Evolutionary conservation across 2,797 vertebrate species (phyloP).

Genomic region (Sebastes paucispinis): DNA sequence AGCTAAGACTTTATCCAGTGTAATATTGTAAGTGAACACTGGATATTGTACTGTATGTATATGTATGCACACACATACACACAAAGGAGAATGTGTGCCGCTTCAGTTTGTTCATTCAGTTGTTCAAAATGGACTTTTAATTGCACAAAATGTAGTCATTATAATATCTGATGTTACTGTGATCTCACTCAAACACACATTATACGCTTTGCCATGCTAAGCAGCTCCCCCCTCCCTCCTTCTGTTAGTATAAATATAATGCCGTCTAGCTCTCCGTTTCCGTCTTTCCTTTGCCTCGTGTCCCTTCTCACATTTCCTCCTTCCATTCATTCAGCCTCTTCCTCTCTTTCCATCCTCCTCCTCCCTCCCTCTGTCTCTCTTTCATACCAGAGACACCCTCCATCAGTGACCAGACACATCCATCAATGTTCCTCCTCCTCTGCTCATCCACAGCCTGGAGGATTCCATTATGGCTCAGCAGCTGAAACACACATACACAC

Average conservation of each 20-base stretch:
- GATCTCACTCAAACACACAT: neutral
- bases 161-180: neutral
- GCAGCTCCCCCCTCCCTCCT: neutral
- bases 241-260: neutral
- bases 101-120: neutral
- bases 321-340: constrained; percentile 15
- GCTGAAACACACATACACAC: constrained; percentile 9
- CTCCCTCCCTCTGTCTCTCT: constrained; percentile 26
- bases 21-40: constrained; percentile 12
- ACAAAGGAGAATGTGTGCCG: neutral
- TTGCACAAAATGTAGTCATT: neutral
- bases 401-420: constrained; percentile 70
- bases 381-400: constrained; percentile 49
- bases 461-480: constrained; percentile 65
- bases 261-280: neutral
- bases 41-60: neutral
- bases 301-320: constrained; percentile 11
- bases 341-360: constrained; percentile 10
- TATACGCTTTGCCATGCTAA: neutral
- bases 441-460: constrained; percentile 60
- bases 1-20: constrained; percentile 21
- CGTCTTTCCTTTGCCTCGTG: neutral
- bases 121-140: neutral
- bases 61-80: neutral
- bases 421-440: constrained; percentile 61